Evolutionary conservation across 1,140 invertebrate species (phyloP).

Genomic region (Drosophila cardini): DNA sequence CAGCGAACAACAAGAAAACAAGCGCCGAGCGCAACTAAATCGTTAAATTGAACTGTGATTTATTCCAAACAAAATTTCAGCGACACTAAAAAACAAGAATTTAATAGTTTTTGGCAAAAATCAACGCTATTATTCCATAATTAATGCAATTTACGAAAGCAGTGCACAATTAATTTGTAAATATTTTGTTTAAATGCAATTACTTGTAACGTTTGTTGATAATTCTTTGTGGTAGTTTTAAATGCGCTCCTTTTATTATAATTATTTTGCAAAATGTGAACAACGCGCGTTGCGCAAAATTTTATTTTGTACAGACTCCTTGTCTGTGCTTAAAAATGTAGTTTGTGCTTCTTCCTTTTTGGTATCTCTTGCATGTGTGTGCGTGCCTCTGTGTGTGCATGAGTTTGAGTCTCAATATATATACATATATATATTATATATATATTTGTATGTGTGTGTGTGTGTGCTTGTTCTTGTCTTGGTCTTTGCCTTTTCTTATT

Average conservation of each 20-base stretch:
- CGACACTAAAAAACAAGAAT: background rate
- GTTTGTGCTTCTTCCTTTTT: conserved; percentile 56
- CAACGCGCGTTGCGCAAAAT: conserved; percentile 49
- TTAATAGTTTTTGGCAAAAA: background rate
- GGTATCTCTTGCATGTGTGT: conserved; percentile 38
- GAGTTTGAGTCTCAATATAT: conserved; percentile 12
- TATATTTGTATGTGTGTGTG: conserved; percentile 13
- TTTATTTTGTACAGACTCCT: conserved; percentile 60
- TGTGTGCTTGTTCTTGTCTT: conserved; percentile 44
- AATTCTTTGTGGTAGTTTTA: conserved; percentile 6
- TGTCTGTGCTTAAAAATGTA: conserved; percentile 55
- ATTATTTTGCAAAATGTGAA: conserved; percentile 28
- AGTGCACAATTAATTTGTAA: background rate
- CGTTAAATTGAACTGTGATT: background rate
- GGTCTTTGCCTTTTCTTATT: conserved; percentile 35
- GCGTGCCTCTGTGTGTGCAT: conserved; percentile 14
- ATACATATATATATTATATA: no score
- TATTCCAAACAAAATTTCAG: background rate
- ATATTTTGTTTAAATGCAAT: background rate
- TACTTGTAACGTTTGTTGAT: conserved; percentile 11
- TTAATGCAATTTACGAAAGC: background rate
- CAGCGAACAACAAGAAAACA: conserved; percentile 11
- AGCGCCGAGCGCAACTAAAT: conserved; percentile 6
- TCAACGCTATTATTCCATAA: background rate
- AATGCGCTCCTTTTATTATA: conserved; percentile 31